Evolutionary conservation across 2,113 vertebrate genomes (phyloP).

Genomic region (Ophthalmolycus amberensis): DNA sequence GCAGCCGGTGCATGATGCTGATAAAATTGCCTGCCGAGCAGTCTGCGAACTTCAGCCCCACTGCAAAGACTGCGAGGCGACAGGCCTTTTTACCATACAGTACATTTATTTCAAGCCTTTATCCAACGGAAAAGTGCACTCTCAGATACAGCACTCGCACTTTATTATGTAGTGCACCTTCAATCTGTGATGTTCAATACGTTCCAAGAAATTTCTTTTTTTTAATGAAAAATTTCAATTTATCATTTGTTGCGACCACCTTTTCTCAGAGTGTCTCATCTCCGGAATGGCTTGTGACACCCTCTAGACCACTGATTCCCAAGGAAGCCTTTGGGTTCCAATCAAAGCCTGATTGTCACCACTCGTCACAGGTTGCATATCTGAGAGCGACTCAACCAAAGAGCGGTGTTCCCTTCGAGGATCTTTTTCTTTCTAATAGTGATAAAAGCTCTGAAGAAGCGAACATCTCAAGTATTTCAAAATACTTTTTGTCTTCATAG

Average conservation of each 20-base stretch:
- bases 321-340: not conserved
- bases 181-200: not conserved
- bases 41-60: conserved; percentile 48
- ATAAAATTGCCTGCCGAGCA: conserved; percentile 57
- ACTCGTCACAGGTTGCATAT: not conserved
- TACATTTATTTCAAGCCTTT: conserved; percentile 28
- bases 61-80: conserved; percentile 38
- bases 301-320: not conserved
- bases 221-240: not conserved
- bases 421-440: not conserved
- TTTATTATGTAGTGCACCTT: conserved; percentile 5
- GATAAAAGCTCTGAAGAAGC: not conserved
- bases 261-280: not conserved
- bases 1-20: conserved; percentile 55
- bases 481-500: no score
- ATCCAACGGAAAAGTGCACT: conserved; percentile 32
- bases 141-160: not conserved
- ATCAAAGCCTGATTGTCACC: not conserved
- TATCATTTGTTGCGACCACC: not conserved
- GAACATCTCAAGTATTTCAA: not conserved
- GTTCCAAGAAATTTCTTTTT: not conserved
- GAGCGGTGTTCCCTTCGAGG: not conserved
- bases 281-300: not conserved
- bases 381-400: not conserved
- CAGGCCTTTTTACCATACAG: conserved; percentile 43